A percentile compares a stretch with the other conserved stretches of the same genome.
Conservation (phyloP, 2,113 vertebrate species). For the Marmota monax region DNA sequence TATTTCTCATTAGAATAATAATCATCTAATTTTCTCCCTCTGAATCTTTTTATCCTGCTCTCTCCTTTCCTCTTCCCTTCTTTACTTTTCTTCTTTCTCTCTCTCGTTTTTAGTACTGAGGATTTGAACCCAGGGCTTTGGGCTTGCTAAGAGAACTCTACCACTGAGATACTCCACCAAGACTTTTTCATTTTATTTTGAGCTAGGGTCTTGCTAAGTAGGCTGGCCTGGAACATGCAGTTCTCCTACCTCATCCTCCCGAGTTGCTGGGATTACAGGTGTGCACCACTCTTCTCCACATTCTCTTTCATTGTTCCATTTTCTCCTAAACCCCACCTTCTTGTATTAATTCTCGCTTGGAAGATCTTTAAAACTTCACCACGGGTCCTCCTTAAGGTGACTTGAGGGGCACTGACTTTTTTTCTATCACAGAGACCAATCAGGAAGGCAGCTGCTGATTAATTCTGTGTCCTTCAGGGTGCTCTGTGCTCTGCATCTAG, state of each 20-base stretch:
- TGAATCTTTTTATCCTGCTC: background rate
- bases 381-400: background rate
- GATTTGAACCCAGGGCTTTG: no score
- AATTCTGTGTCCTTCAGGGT: conserved; percentile 25
- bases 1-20: background rate
- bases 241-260: no score
- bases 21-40: background rate
- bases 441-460: conserved; percentile 44
- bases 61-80: background rate
- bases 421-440: background rate
- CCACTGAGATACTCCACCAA: no score
- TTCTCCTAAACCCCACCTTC: background rate
- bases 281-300: background rate
- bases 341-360: background rate
- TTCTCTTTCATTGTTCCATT: background rate
- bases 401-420: background rate
- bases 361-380: background rate
- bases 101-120: background rate
- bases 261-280: no score
- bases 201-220: no score
- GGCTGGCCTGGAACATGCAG: no score
- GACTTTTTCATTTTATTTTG: no score
- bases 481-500: conserved; percentile 69
- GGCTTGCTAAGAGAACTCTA: no score
- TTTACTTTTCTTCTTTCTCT: background rate